Percentiles rank a stretch among this genome's conserved stretches.
Conservation (phyloP, 2,888 invertebrate genomes). For the Drymonia ruficornis region DNA sequence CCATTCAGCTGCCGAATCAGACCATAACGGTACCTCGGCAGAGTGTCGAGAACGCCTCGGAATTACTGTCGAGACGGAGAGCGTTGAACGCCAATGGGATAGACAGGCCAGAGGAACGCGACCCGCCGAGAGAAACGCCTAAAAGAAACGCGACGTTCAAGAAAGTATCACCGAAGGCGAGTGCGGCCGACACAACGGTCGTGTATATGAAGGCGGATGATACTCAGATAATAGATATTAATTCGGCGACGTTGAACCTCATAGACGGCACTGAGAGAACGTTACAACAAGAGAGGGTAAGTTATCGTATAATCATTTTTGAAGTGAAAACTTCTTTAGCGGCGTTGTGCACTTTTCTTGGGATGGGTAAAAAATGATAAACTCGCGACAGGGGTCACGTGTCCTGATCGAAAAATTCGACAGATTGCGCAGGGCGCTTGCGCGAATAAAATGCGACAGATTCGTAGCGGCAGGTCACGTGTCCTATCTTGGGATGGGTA, state of each 20-base stretch:
- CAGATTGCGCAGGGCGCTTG: no score
- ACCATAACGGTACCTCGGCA: conserved; percentile 73
- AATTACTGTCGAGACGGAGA: conserved; percentile 70
- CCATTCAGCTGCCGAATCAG: conserved; percentile 74
- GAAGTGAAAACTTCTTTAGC: no score
- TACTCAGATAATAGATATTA: conserved; percentile 73
- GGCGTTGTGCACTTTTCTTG: no score
- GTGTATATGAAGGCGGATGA: conserved; percentile 67
- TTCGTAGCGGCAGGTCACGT: no score
- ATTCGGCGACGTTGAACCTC: conserved; percentile 74
- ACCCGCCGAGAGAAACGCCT: conserved; percentile 61
- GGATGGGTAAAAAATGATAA: no score
- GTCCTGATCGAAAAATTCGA: no score
- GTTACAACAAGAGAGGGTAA: conserved; percentile 52
- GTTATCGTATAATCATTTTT: conserved; percentile 14
- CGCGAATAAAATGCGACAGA: no score
- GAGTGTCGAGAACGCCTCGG: conserved; percentile 75
- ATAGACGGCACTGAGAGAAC: conserved; percentile 63
- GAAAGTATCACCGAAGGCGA: conserved; percentile 61
- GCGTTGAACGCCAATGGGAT: conserved; percentile 54
- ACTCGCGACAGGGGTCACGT: no score
- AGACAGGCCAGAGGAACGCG: conserved; percentile 59
- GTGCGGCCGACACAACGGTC: conserved; percentile 66
- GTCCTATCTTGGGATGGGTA: no score
- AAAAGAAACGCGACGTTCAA: conserved; percentile 75